These are phyloP conservation scores for Yponomeuta evonymella DNA, from an alignment of 2,888 invertebrate species.

Conservation along the genomic window DNA sequence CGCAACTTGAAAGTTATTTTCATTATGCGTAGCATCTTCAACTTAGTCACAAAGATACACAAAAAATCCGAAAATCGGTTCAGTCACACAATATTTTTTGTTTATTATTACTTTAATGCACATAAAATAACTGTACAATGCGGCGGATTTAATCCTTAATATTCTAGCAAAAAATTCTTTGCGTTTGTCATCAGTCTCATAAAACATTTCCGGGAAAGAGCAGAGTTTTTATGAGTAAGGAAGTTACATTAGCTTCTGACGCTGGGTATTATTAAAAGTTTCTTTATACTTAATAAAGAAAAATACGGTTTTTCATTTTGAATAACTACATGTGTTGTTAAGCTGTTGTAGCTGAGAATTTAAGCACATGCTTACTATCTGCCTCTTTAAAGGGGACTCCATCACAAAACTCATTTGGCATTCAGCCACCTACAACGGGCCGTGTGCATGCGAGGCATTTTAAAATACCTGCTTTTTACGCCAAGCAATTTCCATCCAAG, in stretches of 20 bases:
- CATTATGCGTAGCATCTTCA: no score
- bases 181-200: no score
- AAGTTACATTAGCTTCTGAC: background rate
- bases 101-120: no score
- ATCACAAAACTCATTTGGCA: slow-evolving; percentile 74
- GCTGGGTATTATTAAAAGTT: background rate
- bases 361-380: slow-evolving; percentile 48
- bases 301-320: background rate
- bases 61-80: no score
- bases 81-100: no score
- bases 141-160: no score
- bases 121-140: no score
- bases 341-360: slow-evolving; percentile 41
- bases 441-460: slow-evolving; percentile 60
- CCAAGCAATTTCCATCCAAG: slow-evolving; percentile 35
- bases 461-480: slow-evolving; percentile 64
- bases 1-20: no score
- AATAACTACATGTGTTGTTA: background rate
- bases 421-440: slow-evolving; percentile 67
- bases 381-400: slow-evolving; percentile 56
- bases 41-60: no score
- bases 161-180: no score
- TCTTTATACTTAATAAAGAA: background rate
- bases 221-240: no score
- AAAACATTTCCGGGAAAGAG: no score